Evolutionary conservation across 2,797 vertebrate species (phyloP).

Genomic region (Pseudomugil tenellus): DNA sequence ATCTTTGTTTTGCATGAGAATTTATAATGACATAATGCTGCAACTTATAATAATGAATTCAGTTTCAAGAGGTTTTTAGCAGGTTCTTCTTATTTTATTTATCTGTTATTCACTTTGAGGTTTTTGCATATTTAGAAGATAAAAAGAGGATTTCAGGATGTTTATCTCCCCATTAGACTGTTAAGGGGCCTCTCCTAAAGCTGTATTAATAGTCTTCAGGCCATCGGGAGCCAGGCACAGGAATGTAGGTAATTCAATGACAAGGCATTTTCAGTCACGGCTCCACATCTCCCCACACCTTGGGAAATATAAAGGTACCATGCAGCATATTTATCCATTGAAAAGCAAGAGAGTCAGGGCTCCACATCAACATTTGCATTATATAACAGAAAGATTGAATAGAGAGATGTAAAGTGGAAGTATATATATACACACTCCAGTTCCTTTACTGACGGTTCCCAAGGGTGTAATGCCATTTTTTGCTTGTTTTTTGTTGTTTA

Average conservation of each 20-base stretch:
- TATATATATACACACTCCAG: neutral
- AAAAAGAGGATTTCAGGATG: slow-evolving; percentile 33
- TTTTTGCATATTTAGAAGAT: slow-evolving; percentile 44
- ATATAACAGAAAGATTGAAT: slow-evolving; percentile 20
- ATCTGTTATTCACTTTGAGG: slow-evolving; percentile 11
- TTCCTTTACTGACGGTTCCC: neutral
- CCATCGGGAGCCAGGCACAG: slow-evolving; percentile 76
- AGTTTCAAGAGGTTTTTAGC: slow-evolving; percentile 10
- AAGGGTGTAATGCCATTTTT: neutral
- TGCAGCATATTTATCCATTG: slow-evolving; percentile 34
- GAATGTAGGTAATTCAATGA: slow-evolving; percentile 81
- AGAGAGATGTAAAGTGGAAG: slow-evolving; percentile 6
- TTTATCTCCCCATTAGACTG: slow-evolving; percentile 37
- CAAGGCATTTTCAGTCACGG: slow-evolving; percentile 69
- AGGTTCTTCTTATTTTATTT: neutral
- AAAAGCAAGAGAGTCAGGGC: slow-evolving; percentile 38
- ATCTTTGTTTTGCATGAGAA: neutral
- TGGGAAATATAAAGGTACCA: slow-evolving; percentile 68
- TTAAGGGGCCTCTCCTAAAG: slow-evolving; percentile 68
- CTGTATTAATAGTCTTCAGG: slow-evolving; percentile 83
- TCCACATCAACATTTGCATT: neutral
- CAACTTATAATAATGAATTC: neutral
- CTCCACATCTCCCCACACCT: slow-evolving; percentile 71
- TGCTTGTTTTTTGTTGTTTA: neutral
- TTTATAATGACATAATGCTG: neutral